phyloP scores from a whole-genome alignment of 2,888 invertebrate species.

The Piscicola geometra region DNA sequence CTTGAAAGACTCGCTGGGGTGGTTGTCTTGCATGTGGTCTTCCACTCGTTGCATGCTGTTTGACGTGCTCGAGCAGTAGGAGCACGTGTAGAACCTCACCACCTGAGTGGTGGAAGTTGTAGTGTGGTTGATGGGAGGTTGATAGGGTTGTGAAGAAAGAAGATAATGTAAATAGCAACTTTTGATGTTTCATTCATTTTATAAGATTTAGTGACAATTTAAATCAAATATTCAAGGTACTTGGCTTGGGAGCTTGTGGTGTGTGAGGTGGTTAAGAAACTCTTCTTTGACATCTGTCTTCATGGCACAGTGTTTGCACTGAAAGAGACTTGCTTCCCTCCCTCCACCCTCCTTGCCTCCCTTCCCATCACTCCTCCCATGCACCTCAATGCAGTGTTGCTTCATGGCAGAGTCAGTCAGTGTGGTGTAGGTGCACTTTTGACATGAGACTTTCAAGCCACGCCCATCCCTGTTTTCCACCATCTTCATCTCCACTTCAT shows the following conservation, averaged over 20 bases:
- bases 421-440: constrained; percentile 31
- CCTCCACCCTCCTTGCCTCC: background rate
- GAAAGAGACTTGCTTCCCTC: background rate
- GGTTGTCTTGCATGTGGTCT: constrained; percentile 37
- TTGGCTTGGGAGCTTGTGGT: constrained; percentile 31
- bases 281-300: constrained; percentile 12
- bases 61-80: constrained; percentile 36
- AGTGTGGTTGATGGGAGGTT: too few species aligned
- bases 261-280: constrained; percentile 31
- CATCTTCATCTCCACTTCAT: constrained; percentile 25
- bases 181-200: background rate
- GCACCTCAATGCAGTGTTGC: constrained; percentile 5
- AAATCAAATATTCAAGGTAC: too few species aligned
- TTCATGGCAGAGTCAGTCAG: constrained; percentile 23
- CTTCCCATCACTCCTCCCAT: background rate
- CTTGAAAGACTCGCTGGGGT: constrained; percentile 36
- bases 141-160: too few species aligned
- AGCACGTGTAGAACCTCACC: constrained; percentile 37
- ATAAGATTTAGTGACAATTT: background rate
- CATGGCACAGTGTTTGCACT: constrained; percentile 32
- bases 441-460: constrained; percentile 14
- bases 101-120: too few species aligned
- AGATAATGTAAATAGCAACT: too few species aligned
- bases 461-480: constrained; percentile 12
- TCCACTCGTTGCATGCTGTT: constrained; percentile 38